Evolutionary conservation across 2,113 vertebrate genomes (phyloP).

Genomic region (Phaethornis superciliosus): DNA sequence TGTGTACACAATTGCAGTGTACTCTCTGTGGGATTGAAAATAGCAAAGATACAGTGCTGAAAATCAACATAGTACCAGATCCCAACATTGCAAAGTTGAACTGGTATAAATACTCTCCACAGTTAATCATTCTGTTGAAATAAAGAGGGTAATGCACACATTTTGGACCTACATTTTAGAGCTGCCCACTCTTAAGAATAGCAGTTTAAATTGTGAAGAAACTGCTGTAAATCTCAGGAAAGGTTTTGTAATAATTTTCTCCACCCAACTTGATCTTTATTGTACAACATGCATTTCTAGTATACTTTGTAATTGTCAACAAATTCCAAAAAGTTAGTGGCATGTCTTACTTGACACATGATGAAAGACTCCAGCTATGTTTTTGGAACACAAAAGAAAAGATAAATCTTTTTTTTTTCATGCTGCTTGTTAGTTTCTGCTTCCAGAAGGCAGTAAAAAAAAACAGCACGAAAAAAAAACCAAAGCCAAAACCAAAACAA

Average conservation of each 20-base stretch:
- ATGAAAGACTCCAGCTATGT: background rate
- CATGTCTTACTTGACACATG: background rate
- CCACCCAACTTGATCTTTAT: background rate
- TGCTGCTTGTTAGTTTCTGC: background rate
- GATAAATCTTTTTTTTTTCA: background rate
- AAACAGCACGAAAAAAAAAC: no score
- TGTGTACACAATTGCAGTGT: background rate
- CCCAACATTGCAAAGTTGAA: background rate
- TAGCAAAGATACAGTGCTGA: background rate
- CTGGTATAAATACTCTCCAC: background rate
- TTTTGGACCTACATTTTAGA: background rate
- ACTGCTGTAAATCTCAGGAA: background rate
- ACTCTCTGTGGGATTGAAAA: background rate
- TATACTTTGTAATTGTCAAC: background rate
- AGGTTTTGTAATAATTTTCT: background rate
- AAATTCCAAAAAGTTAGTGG: background rate
- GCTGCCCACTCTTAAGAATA: background rate
- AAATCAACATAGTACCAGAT: background rate
- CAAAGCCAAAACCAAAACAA: no score
- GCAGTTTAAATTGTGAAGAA: constrained; percentile 4
- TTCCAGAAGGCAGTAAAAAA: background rate
- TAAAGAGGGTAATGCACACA: background rate
- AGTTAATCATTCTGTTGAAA: background rate
- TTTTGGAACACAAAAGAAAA: background rate
- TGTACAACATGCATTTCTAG: background rate